Evolutionary conservation across 2,888 invertebrate species (phyloP), one percentile per base, ranked within the genome.

Genomic region (Branchellion lobata): DNA sequence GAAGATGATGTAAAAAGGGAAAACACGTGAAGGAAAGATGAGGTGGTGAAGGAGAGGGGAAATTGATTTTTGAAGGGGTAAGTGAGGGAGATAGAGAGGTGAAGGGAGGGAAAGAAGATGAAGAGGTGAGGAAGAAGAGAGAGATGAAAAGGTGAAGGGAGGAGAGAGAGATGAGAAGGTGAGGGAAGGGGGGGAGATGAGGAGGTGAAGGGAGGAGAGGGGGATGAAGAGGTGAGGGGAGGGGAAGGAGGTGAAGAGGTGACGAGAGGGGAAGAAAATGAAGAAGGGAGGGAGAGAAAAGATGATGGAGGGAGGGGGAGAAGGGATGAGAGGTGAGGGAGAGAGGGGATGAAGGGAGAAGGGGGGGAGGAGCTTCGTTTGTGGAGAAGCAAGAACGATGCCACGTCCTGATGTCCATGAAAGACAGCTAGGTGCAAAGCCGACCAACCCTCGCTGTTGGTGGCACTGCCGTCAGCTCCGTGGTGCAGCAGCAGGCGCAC

Each of bases 381-480:
- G 79, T 80, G 69, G 77, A 68, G 78, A n/a, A 83, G 79, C 14
- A 83, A 77, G 68, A 81, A 83, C 18, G 81, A 33, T n/a, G 81
- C 79, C 34, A 83, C 81, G 3, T 82, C 81, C 29, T 47, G 77
- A 69, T 88, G 87, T 5, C 88, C 88, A 1, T 86, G 85, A 78
- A 85, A 88, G 2, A 86, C 86, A 0, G 88, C 88, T n/a, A 88
- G 86, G 81, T 87, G 86, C 21, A 87, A 80, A 5, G 86, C 85
- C 80, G 85, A 86, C 88, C 88, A 88, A 1, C 88, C 88, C 81
- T 88, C 88, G 14, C 86, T 83, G 83, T 87, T 88, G 8, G 87
- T 87, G 80, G 88, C 84, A 72, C 85, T 84, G 1, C 86, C 85
- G 82, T 88, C 88, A 1, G 88, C 88, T 24, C 88, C 88, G 80